Base-by-base conservation (phyloP, 2,797 vertebrate species). In the Heterohyrax brucei region DNA sequence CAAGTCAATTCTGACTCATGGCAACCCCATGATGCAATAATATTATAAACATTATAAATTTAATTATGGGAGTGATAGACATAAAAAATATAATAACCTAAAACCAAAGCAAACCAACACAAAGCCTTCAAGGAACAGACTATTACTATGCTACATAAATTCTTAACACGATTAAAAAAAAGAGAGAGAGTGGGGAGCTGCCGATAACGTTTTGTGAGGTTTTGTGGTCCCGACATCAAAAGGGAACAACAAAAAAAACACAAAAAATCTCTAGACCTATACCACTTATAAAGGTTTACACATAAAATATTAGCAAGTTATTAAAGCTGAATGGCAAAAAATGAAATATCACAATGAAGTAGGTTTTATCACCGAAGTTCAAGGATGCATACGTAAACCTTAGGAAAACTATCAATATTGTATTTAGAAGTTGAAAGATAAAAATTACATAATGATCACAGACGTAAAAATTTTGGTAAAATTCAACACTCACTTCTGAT, bases 241-340 rank as follows among this genome's bases (percentile, higher is more conserved):
- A 85, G 5, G 66, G 66, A 89, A 50, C 61, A 48, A 26, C 16
- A 72, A 89, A 50, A 81, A 70, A 86, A 10, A 13, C 33, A 48
- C 39, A 39, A 39, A 39, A 39, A 39, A 87, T 12, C 19, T 75
- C 16, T 91, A 64, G 24, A 68, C 2, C 30, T 78, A 44, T 33
- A 24, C 21, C 82, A 30, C 22, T 87, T 62, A 28, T 48, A 89
- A 73, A 80, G 24, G 6, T 79, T 89, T 86, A 79, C 14, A 73
- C 95, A 72, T 39, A 89, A 92, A 89, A 89, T 86, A 73, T 21
- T n/a, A 33, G 9, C 12, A 88, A 77, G 66, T 82, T 50, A 39
- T 30, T 89, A 82, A 81, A 77, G 9, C 24, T 64, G 3, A 19
- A 5, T 84, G 44, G 21, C 70, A 79, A 93, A 64, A 26, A 93